Base-by-base conservation (phyloP, 37 sponge, comb jelly and placozoan species). In the Tethya wilhelma region DNA sequence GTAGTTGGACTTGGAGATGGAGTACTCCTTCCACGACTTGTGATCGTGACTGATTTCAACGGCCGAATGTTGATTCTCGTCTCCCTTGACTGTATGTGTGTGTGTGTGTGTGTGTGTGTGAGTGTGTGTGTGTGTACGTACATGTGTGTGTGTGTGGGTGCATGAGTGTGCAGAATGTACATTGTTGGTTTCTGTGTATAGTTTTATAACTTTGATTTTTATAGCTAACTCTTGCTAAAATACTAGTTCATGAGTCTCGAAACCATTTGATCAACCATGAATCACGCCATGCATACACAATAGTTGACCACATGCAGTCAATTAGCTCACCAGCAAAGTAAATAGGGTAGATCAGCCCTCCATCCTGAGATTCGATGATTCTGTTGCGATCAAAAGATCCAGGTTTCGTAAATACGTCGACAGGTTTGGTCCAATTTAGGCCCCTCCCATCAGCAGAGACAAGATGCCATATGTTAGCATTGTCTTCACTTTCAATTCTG, bases 361-460 rank as follows among this genome's bases (percentile, higher is more conserved):
- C 86, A 49, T 42, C 73, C 30, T 84, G 68, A 0, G 78, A 70
- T 30, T 30, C 28, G 22, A 90, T 77, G 66, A 90, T 79, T 26
- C 90, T 53, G 64, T 90, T 90, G n/a, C 90, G 33, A 36, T 90
- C 90, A 80, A 84, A 90, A 26, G 85, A 79, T 25, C 85, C 85
- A 45, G 75, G 34, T 31, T 73, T 73, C 23, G 19, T 56, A 33
- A 90, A 84, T 4, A 90, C 25, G 2, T 67, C 40, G 20, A 42
- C 33, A 25, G 85, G 86, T 14, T 36, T 60, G 20, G 86, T 57
- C 90, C 90, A 90, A 30, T 58, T 90, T n/a, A 79, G 12, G 8
- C 90, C 90, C 8, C n/a, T 32, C 0, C 39, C 66, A 55, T 80
- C 80, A 56, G 73, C 56, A 5, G 81, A 80, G 22, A 62, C 44